phyloP scores from a whole-genome alignment of 2,113 vertebrate genomes.

The Dasyornis broadbenti region DNA sequence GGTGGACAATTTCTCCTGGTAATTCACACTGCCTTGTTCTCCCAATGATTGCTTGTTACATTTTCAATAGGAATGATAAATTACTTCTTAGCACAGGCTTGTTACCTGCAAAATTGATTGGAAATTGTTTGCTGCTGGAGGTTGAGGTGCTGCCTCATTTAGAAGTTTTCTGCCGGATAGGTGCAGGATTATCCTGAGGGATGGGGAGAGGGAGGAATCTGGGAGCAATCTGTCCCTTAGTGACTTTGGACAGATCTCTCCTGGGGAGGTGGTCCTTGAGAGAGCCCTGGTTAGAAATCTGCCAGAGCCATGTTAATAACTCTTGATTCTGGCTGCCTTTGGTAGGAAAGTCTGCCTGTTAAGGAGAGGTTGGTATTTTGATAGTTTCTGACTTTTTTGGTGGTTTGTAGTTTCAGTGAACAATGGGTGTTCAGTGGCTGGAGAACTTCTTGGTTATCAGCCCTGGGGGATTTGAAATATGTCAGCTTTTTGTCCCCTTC shows the following conservation, averaged over 20 bases:
- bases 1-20: conserved; percentile 28
- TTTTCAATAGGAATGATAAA: conserved; percentile 47
- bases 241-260: not conserved
- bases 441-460: not conserved
- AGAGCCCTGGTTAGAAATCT: not conserved
- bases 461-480: not conserved
- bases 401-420: not conserved
- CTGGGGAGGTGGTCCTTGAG: not conserved
- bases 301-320: not conserved
- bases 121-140: conserved; percentile 28
- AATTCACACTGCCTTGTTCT: conserved; percentile 27
- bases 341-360: not conserved
- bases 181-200: not conserved
- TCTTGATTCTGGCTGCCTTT: not conserved
- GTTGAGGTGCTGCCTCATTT: conserved; percentile 13
- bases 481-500: not conserved
- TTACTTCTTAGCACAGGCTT: conserved; percentile 4
- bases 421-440: not conserved
- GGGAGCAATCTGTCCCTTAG: not conserved
- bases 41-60: conserved; percentile 14
- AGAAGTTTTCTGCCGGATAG: not conserved
- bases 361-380: not conserved
- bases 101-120: conserved; percentile 45
- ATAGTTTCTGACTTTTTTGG: not conserved
- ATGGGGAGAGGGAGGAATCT: not conserved